These are phyloP conservation scores for Anolis apletophallus DNA, from an alignment of 2,797 vertebrate species.

Conservation along the genomic window DNA sequence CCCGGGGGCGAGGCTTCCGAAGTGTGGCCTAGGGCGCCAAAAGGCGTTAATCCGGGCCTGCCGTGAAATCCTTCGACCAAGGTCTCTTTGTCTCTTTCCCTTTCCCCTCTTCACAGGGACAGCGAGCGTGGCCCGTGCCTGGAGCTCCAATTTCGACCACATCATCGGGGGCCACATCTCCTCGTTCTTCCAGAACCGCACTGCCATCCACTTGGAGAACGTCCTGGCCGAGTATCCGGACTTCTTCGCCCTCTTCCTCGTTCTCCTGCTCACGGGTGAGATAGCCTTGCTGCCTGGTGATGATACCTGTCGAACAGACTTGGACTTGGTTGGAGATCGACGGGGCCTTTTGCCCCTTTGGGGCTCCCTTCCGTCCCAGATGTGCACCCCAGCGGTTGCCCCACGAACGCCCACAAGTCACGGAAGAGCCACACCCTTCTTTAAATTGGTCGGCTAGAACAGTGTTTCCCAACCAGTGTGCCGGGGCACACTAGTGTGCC, in stretches of 20 bases:
- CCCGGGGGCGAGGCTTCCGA: too few relatives aligned
- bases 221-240: constrained; percentile 91
- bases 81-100: not conserved
- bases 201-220: constrained; percentile 82
- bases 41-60: too few relatives aligned
- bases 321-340: not conserved
- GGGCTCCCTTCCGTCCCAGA: not conserved
- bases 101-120: constrained; percentile 79
- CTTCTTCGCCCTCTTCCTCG: constrained; percentile 90
- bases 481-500: too few relatives aligned
- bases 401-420: not conserved
- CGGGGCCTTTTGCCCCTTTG: too few relatives aligned
- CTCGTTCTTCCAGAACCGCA: constrained; percentile 80
- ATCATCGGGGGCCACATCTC: constrained; percentile 93
- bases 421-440: not conserved
- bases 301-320: too few relatives aligned
- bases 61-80: not conserved
- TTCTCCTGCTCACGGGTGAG: constrained; percentile 90
- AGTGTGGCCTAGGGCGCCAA: too few relatives aligned
- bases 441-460: not conserved
- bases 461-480: too few relatives aligned
- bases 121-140: constrained; percentile 93
- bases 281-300: too few relatives aligned
- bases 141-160: constrained; percentile 94
- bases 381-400: too few relatives aligned